Evolutionary conservation across 2,113 vertebrate genomes (phyloP).

Genomic region (Phycodurus eques): DNA sequence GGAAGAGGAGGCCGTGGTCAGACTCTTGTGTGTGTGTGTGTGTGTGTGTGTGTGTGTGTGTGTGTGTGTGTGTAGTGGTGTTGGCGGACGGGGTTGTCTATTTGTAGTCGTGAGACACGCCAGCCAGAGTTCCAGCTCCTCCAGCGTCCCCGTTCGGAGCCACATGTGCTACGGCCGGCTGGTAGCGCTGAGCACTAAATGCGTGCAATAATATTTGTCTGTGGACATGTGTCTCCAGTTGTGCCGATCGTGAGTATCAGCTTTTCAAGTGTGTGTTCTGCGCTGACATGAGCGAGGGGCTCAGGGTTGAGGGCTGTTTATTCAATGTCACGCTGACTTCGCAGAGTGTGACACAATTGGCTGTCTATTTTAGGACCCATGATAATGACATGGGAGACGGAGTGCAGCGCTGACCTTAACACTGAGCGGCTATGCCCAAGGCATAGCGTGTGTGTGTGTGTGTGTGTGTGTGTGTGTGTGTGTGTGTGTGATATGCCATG

Average conservation of each 20-base stretch:
- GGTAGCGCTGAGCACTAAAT: conserved; percentile 58
- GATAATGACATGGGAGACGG: conserved; percentile 70
- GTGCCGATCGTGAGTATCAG: conserved; percentile 3
- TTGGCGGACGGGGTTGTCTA: conserved; percentile 10
- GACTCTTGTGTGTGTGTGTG: conserved; percentile 16
- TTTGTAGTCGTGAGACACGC: conserved; percentile 52
- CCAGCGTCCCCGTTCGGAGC: conserved; percentile 57
- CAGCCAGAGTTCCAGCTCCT: conserved; percentile 59
- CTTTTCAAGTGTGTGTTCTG: conserved; percentile 29
- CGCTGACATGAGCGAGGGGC: conserved; percentile 40
- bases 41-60: no score
- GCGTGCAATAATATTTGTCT: conserved; percentile 42
- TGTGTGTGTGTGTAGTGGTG: background rate
- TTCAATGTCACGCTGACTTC: conserved; percentile 68
- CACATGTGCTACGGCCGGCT: conserved; percentile 62
- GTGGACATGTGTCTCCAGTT: conserved; percentile 11
- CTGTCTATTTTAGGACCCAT: conserved; percentile 59
- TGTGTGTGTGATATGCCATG: conserved; percentile 36
- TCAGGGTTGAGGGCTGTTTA: conserved; percentile 54
- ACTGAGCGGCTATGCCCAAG: conserved; percentile 39
- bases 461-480: conserved; percentile 12
- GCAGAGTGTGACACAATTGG: conserved; percentile 60
- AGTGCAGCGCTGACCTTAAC: conserved; percentile 69
- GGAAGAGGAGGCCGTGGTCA: conserved; percentile 28
- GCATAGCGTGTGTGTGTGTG: conserved; percentile 8